A percentile compares a stretch with the other conserved stretches of the same genome.
These are phyloP conservation scores for Ridgeia piscesae DNA, from an alignment of 1,140 invertebrate species.

Conservation along the genomic window DNA sequence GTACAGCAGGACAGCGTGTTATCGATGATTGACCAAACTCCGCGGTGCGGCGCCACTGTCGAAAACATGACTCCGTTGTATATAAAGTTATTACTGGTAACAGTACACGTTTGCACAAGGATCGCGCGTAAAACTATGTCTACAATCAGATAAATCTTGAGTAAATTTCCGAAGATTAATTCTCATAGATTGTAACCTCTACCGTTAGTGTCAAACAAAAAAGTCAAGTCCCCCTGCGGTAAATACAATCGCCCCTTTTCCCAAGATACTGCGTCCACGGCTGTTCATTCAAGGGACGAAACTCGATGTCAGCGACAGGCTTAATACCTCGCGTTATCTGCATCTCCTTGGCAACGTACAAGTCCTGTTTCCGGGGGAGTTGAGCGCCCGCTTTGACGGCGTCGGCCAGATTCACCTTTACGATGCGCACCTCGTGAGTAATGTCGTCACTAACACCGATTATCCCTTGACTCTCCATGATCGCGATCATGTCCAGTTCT, in stretches of 20 bases:
- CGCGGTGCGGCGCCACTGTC: too few species aligned
- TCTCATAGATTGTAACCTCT: too few species aligned
- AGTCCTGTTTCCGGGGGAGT: background rate
- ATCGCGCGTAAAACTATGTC: too few species aligned
- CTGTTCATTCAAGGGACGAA: background rate
- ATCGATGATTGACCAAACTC: too few species aligned
- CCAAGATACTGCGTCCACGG: background rate
- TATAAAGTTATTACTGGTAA: too few species aligned
- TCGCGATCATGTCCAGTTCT: background rate
- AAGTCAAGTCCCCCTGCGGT: background rate
- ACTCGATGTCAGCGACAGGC: background rate
- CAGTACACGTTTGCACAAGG: too few species aligned
- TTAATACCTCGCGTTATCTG: background rate
- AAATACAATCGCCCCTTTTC: background rate
- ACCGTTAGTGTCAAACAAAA: background rate
- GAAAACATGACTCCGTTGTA: too few species aligned
- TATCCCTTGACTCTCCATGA: background rate
- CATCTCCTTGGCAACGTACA: background rate
- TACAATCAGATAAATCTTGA: too few species aligned
- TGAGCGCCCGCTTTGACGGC: background rate
- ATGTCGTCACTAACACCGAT: background rate
- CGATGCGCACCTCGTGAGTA: background rate
- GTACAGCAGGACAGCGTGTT: too few species aligned
- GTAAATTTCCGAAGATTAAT: too few species aligned
- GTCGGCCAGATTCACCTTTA: background rate